Evolutionary conservation across 2,888 invertebrate genomes (phyloP).

Genomic region (Andrena flavipes): DNA sequence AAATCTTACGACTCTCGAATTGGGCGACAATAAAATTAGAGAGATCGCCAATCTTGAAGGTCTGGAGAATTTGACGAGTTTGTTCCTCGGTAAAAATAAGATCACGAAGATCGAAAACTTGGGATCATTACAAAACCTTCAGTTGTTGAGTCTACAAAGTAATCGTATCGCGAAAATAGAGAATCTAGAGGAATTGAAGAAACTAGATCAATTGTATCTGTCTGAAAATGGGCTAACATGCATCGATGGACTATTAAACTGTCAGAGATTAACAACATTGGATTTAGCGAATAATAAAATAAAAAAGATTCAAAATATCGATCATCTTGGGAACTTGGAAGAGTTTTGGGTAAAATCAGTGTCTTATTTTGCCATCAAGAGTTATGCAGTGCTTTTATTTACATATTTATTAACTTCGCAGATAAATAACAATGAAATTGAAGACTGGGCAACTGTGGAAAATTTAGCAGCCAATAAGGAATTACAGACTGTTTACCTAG

Average conservation of each 20-base stretch:
- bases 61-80: constrained; percentile 90
- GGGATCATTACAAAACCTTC: constrained; percentile 89
- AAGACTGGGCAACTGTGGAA: constrained; percentile 94
- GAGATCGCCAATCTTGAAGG: constrained; percentile 94
- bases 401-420: constrained; percentile 83
- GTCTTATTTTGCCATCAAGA: constrained; percentile 9
- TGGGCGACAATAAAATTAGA: constrained; percentile 97
- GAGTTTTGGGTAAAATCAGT: constrained; percentile 94
- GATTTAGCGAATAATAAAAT: constrained; percentile 97
- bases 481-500: constrained; percentile 95
- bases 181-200: constrained; percentile 90
- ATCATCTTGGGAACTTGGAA: constrained; percentile 91
- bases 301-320: constrained; percentile 91
- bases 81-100: constrained; percentile 98
- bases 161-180: constrained; percentile 96
- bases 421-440: constrained; percentile 96
- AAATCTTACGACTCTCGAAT: constrained; percentile 93
- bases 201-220: constrained; percentile 94
- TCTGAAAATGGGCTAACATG: constrained; percentile 95
- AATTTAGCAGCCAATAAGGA: constrained; percentile 89
- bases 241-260: constrained; percentile 92
- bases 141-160: constrained; percentile 94
- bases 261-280: constrained; percentile 91
- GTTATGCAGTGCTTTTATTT: constrained; percentile 17
- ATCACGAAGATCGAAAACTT: constrained; percentile 94